Conservation (phyloP, 1,140 invertebrate species). For the Palaemon carinicauda region DNA sequence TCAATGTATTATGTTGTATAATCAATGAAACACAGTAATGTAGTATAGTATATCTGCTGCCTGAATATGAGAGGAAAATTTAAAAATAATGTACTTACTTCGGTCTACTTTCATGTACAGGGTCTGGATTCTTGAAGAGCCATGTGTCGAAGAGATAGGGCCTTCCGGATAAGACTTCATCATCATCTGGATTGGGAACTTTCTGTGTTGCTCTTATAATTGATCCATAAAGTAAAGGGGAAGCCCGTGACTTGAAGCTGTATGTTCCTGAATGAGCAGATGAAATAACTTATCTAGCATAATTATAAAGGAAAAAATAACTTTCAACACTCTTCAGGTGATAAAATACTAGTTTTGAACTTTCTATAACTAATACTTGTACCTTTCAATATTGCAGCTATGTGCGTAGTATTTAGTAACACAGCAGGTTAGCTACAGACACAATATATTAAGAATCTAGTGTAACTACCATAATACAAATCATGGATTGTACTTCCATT, state of each 20-base stretch:
- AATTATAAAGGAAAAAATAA: no score
- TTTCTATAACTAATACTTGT: no score
- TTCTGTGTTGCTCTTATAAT: neutral
- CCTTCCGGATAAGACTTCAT: slow-evolving; percentile 37
- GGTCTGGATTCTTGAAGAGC: neutral
- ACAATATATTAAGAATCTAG: no score
- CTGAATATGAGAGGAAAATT: no score
- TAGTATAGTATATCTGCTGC: no score
- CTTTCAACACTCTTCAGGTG: no score
- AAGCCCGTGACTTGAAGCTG: slow-evolving; percentile 15
- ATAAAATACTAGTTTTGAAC: no score
- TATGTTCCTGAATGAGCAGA: neutral
- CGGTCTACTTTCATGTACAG: neutral
- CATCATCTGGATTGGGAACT: slow-evolving; percentile 54
- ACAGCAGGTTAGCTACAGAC: no score
- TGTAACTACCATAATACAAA: neutral
- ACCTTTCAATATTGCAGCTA: no score
- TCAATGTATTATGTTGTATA: no score
- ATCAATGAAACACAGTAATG: no score
- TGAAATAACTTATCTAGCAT: neutral
- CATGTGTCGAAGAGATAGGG: slow-evolving; percentile 58
- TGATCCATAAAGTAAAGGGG: neutral
- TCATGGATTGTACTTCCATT: neutral
- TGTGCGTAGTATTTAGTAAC: no score
- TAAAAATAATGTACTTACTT: neutral